phyloP scores from a whole-genome alignment of 2,113 vertebrate species.

The Oriolus oriolus region DNA sequence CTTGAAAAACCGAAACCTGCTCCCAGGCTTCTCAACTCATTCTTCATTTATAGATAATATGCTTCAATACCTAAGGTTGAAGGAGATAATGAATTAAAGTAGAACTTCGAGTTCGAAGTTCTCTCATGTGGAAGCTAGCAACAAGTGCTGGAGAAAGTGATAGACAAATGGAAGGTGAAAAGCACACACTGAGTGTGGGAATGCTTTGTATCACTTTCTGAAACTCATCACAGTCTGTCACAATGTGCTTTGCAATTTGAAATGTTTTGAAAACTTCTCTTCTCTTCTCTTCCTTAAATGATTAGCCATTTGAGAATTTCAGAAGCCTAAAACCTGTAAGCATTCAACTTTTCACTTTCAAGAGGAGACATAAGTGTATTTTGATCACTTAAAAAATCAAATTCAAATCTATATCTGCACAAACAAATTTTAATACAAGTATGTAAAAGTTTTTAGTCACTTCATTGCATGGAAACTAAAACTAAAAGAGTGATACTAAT shows the following conservation, averaged over 20 bases:
- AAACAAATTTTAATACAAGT: neutral
- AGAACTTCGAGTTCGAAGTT: neutral
- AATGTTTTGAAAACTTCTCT: neutral
- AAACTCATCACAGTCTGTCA: neutral
- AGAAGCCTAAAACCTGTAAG: neutral
- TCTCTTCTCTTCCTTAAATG: neutral
- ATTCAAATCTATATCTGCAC: neutral
- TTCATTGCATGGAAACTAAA: neutral
- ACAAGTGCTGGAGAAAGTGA: neutral
- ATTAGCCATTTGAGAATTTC: neutral
- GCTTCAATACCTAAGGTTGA: neutral
- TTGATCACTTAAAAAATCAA: neutral
- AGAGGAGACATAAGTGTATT: neutral
- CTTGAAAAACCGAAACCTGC: neutral
- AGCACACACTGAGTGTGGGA: neutral
- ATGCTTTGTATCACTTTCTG: neutral
- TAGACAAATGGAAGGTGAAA: neutral
- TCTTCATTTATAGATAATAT: neutral
- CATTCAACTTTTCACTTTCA: neutral
- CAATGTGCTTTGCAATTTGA: neutral
- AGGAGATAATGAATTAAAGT: neutral
- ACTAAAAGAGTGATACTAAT: neutral
- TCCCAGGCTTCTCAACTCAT: neutral
- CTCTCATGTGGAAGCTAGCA: neutral
- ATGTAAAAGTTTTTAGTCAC: neutral